Conservation (phyloP, 2,113 vertebrate species). For the Lates calcarifer region DNA sequence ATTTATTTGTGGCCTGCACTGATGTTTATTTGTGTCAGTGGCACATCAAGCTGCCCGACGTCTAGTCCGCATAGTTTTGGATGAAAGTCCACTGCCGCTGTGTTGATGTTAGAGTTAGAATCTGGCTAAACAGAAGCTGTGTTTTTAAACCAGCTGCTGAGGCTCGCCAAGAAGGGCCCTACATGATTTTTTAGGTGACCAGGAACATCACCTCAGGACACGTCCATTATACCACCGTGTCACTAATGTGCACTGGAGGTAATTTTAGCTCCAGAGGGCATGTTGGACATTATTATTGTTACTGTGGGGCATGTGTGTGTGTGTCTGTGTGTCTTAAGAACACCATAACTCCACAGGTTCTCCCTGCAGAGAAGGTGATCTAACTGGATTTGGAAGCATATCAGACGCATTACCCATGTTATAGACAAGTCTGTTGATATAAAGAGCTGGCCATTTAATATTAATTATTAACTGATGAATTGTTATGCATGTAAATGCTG, state of each 20-base stretch:
- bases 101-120: conserved; percentile 55
- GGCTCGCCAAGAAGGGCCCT: conserved; percentile 17
- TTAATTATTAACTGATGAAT: too few relatives aligned
- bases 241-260: background rate
- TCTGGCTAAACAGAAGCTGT: conserved; percentile 53
- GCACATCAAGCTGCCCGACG: conserved; percentile 52
- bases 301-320: background rate
- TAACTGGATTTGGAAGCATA: background rate
- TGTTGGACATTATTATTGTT: background rate
- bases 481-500: too few relatives aligned
- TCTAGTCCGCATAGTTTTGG: conserved; percentile 50
- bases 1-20: conserved; percentile 63
- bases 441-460: too few relatives aligned
- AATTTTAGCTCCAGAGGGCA: background rate
- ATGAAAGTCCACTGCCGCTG: conserved; percentile 31
- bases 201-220: conserved; percentile 22
- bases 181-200: conserved; percentile 33
- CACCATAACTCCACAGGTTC: background rate
- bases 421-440: too few relatives aligned
- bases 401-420: too few relatives aligned
- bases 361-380: background rate
- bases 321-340: background rate
- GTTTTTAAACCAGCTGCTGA: conserved; percentile 42
- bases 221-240: background rate
- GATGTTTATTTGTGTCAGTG: conserved; percentile 71